Percentiles rank a stretch among this genome's conserved stretches.
phyloP scores from a whole-genome alignment of 2,113 vertebrate genomes.

The Stictonetta naevosa region DNA sequence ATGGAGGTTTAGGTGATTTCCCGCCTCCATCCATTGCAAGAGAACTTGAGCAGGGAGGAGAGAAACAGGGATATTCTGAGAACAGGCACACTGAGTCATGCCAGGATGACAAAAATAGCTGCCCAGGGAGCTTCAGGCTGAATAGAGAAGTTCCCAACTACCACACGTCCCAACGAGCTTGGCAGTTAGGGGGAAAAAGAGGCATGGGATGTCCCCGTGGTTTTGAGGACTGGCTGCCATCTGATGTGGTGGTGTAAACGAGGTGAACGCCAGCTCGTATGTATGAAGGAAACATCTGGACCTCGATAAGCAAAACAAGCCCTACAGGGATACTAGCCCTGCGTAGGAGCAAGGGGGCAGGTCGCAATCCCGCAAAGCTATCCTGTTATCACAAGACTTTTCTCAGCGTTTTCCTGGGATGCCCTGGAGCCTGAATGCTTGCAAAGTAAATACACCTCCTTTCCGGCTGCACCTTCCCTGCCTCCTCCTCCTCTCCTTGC shows the following conservation, averaged over 20 bases:
- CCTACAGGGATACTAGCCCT: fast-evolving
- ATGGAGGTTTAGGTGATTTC: background rate
- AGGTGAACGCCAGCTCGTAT: fast-evolving
- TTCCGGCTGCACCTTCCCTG: background rate
- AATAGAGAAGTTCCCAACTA: background rate
- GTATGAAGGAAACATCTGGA: background rate
- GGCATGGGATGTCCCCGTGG: background rate
- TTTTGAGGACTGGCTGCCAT: background rate
- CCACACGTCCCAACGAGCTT: fast-evolving
- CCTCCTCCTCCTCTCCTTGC: background rate
- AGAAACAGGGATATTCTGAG: background rate
- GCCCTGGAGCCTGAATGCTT: background rate
- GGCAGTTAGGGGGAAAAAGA: background rate
- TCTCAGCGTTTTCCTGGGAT: background rate
- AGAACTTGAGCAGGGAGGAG: background rate
- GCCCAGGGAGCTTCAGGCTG: background rate
- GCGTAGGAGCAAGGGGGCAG: background rate
- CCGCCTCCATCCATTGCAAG: background rate
- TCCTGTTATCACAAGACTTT: background rate
- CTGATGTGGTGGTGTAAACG: background rate
- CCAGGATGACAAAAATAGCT: background rate
- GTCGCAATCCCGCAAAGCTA: background rate
- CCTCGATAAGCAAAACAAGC: background rate
- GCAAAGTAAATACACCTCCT: background rate
- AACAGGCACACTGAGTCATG: background rate